Conservation (phyloP, 2,113 vertebrate genomes). For the Paramormyrops kingsleyae region DNA sequence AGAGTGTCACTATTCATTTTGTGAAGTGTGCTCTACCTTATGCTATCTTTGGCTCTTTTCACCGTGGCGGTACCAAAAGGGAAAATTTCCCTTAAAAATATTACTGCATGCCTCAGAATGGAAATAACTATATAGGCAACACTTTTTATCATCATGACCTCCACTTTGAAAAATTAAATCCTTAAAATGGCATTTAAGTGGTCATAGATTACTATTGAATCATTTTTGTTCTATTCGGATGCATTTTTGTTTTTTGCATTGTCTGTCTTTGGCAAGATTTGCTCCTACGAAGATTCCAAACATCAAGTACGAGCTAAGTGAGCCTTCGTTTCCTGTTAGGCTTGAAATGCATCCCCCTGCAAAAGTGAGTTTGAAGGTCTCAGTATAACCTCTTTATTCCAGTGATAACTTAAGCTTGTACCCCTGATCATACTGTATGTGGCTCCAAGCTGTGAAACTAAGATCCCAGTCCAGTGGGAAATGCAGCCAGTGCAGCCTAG, state of each 20-base stretch:
- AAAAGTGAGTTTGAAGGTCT: constrained; percentile 39
- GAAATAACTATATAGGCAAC: background rate
- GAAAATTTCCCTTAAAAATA: background rate
- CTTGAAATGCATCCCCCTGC: constrained; percentile 12
- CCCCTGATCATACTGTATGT: background rate
- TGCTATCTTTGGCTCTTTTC: background rate
- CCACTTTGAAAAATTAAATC: background rate
- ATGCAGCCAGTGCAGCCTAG: background rate
- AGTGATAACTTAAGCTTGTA: background rate
- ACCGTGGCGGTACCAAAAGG: background rate
- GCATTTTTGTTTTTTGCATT: background rate
- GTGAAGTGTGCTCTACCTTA: background rate
- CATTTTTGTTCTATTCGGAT: background rate
- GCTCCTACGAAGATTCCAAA: constrained; percentile 59
- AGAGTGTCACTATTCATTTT: background rate
- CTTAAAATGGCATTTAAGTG: background rate
- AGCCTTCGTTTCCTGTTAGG: constrained; percentile 31
- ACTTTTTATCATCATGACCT: background rate
- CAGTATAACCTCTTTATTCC: background rate
- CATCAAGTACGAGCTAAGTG: constrained; percentile 59
- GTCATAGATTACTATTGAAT: background rate
- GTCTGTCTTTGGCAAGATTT: constrained; percentile 47
- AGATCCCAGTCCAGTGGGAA: background rate
- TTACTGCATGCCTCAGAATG: background rate
- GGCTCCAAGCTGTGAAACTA: background rate